These are phyloP conservation scores for Platynereis dumerilii DNA, from an alignment of 2,888 invertebrate species.

Conservation along the genomic window DNA sequence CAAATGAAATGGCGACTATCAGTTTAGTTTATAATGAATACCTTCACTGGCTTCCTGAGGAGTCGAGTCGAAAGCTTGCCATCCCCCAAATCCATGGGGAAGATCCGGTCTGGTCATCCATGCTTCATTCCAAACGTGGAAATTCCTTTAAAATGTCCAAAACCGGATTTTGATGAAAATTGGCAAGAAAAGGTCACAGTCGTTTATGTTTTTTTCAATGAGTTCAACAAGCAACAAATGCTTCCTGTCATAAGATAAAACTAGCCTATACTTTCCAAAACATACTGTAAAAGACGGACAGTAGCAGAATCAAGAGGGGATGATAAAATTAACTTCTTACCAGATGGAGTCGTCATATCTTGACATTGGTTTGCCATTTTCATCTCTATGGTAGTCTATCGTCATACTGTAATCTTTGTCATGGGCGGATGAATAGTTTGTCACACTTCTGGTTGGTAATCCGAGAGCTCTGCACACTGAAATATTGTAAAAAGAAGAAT, in stretches of 20 bases:
- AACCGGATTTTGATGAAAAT: background rate
- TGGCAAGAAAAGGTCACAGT: too few relatives aligned
- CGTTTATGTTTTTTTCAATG: too few relatives aligned
- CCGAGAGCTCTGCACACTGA: conserved; percentile 85
- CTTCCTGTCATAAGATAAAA: too few relatives aligned
- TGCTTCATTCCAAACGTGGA: conserved; percentile 31
- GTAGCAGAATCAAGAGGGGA: too few relatives aligned
- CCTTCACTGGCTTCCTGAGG: conserved; percentile 27
- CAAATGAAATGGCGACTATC: too few relatives aligned
- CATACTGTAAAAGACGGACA: too few relatives aligned
- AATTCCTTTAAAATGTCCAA: conserved; percentile 56
- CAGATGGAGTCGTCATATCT: conserved; percentile 8
- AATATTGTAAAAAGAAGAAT: conserved; percentile 31
- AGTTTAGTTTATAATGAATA: too few relatives aligned
- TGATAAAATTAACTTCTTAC: too few relatives aligned
- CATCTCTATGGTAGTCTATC: conserved; percentile 70
- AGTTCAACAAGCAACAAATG: too few relatives aligned
- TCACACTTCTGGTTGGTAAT: conserved; percentile 83
- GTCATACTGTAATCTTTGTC: conserved; percentile 90
- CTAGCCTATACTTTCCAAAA: too few relatives aligned
- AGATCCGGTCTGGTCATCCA: conserved; percentile 28
- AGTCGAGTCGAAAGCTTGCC: conserved; percentile 30
- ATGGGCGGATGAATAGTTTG: conserved; percentile 89
- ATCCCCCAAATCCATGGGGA: conserved; percentile 27
- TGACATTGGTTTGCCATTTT: conserved; percentile 10